Conservation (phyloP, 92 coral and sea anemone genomes). For the Umimayanthus kanabou region DNA sequence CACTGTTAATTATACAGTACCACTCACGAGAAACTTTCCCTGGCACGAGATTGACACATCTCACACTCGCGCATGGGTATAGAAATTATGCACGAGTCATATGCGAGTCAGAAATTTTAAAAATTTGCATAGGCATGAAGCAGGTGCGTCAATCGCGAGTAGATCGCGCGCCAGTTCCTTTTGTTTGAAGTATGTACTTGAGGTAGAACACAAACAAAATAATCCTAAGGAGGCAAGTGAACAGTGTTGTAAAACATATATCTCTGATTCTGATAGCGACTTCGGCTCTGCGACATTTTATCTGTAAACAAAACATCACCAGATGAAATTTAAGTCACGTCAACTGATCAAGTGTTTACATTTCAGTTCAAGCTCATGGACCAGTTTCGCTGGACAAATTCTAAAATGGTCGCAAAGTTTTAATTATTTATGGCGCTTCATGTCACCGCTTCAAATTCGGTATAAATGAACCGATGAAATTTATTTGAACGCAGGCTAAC, state of each 20-base stretch:
- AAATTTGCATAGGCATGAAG: constrained; percentile 2
- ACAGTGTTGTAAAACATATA: not conserved
- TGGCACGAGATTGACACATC: not conserved
- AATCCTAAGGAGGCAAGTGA: constrained; percentile 5
- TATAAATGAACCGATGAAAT: too few relatives aligned
- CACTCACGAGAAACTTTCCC: constrained; percentile 4
- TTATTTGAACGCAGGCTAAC: too few relatives aligned
- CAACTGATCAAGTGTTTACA: constrained; percentile 7
- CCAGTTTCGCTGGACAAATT: not conserved
- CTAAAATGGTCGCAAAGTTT: not conserved
- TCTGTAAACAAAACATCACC: not conserved
- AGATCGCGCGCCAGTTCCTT: not conserved
- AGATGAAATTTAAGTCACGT: not conserved
- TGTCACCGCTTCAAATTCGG: too few relatives aligned
- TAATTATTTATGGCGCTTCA: not conserved
- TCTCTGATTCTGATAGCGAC: too few relatives aligned
- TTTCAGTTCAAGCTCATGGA: constrained; percentile 3
- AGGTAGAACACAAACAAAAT: constrained; percentile 4
- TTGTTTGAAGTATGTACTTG: constrained; percentile 18
- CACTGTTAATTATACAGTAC: too few relatives aligned
- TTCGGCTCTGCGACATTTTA: not conserved
- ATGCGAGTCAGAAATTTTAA: constrained; percentile 1
- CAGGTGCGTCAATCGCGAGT: constrained; percentile 16
- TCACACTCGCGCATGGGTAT: not conserved
- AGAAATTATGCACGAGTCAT: constrained; percentile 1